Evolutionary conservation across 2,797 vertebrate species (phyloP).

Genomic region (Mormyrus hasselquistii): DNA sequence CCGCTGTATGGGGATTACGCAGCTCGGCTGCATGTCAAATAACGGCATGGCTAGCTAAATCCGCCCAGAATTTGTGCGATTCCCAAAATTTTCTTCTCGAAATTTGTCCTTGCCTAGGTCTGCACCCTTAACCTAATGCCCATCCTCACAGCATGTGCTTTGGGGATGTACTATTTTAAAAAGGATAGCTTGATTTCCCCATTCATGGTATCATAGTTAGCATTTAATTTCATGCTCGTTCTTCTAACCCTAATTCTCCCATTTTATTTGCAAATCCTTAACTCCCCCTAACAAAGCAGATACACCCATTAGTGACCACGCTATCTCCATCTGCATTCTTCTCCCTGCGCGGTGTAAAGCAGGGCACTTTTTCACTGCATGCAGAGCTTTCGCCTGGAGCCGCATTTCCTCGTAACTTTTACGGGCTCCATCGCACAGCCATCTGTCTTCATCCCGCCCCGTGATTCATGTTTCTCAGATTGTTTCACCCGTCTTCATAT

Average conservation of each 20-base stretch:
- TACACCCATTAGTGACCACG: not conserved
- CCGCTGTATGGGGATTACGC: not conserved
- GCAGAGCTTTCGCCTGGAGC: not conserved
- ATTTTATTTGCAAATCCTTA: not conserved
- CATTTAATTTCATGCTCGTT: not conserved
- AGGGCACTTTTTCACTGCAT: not conserved
- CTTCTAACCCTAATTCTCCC: not conserved
- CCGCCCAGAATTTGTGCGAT: not conserved
- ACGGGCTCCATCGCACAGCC: not conserved
- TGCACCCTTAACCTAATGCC: not conserved
- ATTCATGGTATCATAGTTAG: not conserved
- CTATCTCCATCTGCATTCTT: not conserved
- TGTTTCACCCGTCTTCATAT: not conserved
- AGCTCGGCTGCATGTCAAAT: not conserved
- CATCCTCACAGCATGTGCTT: not conserved
- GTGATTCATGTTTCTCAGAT: constrained; percentile 6
- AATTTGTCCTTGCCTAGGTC: not conserved
- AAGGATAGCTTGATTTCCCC: not conserved
- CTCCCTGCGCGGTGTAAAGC: not conserved
- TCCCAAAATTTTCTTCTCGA: not conserved
- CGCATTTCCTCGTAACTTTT: not conserved
- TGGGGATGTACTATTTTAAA: not conserved
- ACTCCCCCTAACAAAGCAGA: not conserved
- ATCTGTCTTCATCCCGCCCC: constrained; percentile 4
- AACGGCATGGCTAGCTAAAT: not conserved